Conservation (phyloP, 92 coral and sea anemone genomes). For the Zoanthus gigantus region DNA sequence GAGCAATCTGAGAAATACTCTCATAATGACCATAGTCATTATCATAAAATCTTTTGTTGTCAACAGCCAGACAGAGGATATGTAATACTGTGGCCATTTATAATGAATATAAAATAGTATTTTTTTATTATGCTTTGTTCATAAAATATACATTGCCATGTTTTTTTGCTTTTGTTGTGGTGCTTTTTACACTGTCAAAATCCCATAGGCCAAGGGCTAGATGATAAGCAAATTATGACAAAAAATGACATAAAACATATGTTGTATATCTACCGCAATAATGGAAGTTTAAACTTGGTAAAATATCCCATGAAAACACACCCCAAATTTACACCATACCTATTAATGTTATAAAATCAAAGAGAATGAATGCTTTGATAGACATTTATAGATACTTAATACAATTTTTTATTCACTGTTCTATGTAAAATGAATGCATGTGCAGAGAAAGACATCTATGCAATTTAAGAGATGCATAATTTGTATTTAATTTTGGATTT, state of each 20-base stretch:
- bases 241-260: not conserved
- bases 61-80: no score
- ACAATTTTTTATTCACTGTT: not conserved
- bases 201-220: not conserved
- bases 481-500: no score
- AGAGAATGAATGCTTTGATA: constrained; percentile 4
- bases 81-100: no score
- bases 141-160: no score
- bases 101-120: no score
- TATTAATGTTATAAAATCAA: constrained; percentile 3
- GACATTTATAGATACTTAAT: constrained; percentile 4
- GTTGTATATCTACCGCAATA: not conserved
- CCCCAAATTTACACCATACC: constrained; percentile 9
- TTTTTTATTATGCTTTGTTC: no score
- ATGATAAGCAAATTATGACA: not conserved
- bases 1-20: no score
- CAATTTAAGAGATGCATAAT: not conserved
- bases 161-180: not conserved
- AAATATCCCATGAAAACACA: constrained; percentile 1
- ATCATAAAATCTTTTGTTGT: no score
- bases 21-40: no score
- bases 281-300: constrained; percentile 5
- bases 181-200: not conserved
- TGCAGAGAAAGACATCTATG: not conserved
- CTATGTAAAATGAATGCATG: not conserved